phyloP scores from a whole-genome alignment of 2,797 vertebrate genomes.

The Pseudopleuronectes americanus region DNA sequence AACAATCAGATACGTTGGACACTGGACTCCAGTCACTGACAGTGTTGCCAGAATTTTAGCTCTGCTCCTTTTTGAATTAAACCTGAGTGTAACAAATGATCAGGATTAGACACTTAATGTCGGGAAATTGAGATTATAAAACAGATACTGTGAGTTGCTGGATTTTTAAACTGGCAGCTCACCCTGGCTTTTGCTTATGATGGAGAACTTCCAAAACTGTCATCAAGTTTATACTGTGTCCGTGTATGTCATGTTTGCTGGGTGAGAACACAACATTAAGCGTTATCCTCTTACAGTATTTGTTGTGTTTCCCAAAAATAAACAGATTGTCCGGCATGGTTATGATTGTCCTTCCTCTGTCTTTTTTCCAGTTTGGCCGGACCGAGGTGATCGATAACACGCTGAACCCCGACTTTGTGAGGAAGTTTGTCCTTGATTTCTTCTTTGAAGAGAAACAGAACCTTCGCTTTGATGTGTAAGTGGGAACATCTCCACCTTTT shows the following conservation, averaged over 20 bases:
- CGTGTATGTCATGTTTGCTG: not conserved
- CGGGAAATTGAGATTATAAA: no score
- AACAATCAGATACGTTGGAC: no score
- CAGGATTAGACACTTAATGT: no score
- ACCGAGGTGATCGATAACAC: conserved; percentile 95
- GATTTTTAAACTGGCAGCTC: no score
- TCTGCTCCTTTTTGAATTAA: no score
- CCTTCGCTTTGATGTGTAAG: conserved; percentile 94
- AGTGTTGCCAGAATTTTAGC: no score
- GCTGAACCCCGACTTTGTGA: conserved; percentile 92
- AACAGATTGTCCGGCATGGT: not conserved
- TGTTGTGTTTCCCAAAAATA: not conserved
- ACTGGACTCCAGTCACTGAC: no score
- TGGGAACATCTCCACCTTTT: conserved; percentile 44
- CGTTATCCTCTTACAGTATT: not conserved
- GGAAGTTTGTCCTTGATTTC: conserved; percentile 94
- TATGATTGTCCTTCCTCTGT: conserved; percentile 21
- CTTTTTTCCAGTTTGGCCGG: conserved; percentile 85
- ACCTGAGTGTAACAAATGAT: no score
- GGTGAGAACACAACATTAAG: not conserved
- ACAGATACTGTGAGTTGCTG: no score
- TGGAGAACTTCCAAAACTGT: not conserved
- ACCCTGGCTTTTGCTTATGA: no score
- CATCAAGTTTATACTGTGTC: not conserved
- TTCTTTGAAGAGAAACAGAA: conserved; percentile 96